A percentile compares a stretch with the other conserved stretches of the same genome.
Conservation (phyloP, 2,113 vertebrate genomes). For the Ellobius talpinus region DNA sequence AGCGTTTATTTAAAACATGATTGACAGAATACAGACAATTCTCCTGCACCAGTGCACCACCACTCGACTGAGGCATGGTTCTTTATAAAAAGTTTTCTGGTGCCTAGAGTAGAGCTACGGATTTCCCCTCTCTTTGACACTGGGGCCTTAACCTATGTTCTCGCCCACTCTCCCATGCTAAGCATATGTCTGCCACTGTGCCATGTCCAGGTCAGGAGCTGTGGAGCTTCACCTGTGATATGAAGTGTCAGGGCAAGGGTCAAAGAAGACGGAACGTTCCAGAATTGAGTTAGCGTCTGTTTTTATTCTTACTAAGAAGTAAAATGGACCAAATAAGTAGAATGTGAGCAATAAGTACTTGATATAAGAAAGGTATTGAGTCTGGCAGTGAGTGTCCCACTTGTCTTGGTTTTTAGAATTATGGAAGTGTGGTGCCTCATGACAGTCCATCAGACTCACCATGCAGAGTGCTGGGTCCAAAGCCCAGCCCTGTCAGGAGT, state of each 20-base stretch:
- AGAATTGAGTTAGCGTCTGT: no score
- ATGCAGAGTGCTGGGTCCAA: background rate
- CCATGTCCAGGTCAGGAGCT: no score
- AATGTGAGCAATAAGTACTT: accelerated
- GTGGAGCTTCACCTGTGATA: background rate
- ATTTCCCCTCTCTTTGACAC: background rate
- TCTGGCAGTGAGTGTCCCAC: accelerated
- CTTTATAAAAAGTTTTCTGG: background rate
- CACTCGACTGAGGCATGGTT: no score
- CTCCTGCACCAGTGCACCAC: no score
- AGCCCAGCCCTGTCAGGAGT: accelerated
- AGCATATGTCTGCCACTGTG: no score
- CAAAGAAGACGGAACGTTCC: background rate
- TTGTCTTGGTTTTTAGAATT: accelerated
- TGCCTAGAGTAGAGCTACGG: background rate
- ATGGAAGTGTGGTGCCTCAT: accelerated
- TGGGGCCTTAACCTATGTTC: background rate
- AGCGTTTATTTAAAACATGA: no score
- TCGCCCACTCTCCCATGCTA: background rate
- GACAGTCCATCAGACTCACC: background rate
- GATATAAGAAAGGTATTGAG: accelerated
- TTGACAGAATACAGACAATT: no score
- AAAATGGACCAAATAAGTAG: background rate
- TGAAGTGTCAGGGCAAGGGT: background rate
- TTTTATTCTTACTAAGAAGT: background rate